Base-by-base conservation (phyloP, 2,888 invertebrate species). In the Candidula unifasciata region DNA sequence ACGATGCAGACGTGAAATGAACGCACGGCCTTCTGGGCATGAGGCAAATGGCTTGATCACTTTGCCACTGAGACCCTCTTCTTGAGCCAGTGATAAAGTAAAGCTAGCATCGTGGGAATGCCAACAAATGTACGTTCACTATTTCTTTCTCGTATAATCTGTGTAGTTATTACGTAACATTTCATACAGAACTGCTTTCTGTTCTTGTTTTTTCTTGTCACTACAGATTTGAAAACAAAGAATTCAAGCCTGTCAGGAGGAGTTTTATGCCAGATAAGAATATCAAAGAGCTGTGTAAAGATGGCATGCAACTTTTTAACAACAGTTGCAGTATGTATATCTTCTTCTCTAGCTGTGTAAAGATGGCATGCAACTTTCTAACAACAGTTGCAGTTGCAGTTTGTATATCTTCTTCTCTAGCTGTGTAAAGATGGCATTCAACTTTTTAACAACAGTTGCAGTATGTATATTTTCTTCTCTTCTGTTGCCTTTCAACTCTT, bases 221-320 rank as follows among this genome's bases (percentile, higher is more conserved):
- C 27, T 64, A 10, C 87, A 93, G 93, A 78, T 92, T 90, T 85
- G 91, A 90, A 37, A 91, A 90, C 18, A 83, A 89, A 35, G 86
- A 89, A 8, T 88, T 89, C 69, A 89, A 88, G 54, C 91, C 91
- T 2, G 85, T 89, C 33, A 92, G 90, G 85, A 91, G 89, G 66
- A 91, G 91, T 16, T 90, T 93, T 69, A 92, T 90, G 74, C 87
- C 91, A 2, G 91, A 90, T 18, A 89, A 90, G 81, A 85, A 85
- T 0, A 64, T 83, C 13, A 33, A 82, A 16, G 86, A 88, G 73
- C 84, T 87, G 21, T 93, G 93, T 87, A 81, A 85, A 0, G 84
- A 88, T n/a, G 92, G 92, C 10, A 89, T 88, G 24, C 87, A 92
- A 24, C 89, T 92, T 18, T 88, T 89, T 33, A 88, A 88, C 33